Evolutionary conservation across 2,113 vertebrate genomes (phyloP), one percentile per base, ranked within the genome.

Genomic region (Nothoprocta pentlandii): DNA sequence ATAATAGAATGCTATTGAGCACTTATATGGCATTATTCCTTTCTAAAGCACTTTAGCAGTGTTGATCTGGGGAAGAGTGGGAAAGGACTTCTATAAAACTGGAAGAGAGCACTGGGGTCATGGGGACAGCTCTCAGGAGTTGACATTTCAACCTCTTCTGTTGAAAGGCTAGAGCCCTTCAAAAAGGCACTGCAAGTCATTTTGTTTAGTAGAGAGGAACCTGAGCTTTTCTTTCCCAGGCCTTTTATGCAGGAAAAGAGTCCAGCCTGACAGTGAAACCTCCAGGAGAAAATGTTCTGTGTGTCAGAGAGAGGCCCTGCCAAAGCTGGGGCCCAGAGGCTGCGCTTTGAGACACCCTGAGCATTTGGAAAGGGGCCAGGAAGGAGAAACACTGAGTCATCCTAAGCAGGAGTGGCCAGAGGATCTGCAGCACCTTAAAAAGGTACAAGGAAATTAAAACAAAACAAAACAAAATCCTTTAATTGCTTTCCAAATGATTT

Each of bases 401-500:
- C 46, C 79, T 62, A 23, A 75, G 58, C 41, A 73, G 79, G 32
- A 71, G 36, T 9, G 36, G 54, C n/a, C 49, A 25, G 3, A 34
- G 63, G 21, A 42, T 80, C 26, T 86, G 73, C 77, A 90, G 61
- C 46, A 78, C 51, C 62, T 80, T 44, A 58, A 69, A 85, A 58
- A 84, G 36, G 47, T 61, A 39, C 30, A 10, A 16, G 53, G 15
- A 70, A 80, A 46, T 4, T 23, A 39, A 39, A 39, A 39, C 36
- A 39, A 39, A 39, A 39, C 36, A 39, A 39, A 39, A 39, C 6
- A 39, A 39, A 39, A 39, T 39, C 21, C 12, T 79, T 94, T 94
- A 95, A 78, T 87, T 92, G 63, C 68, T 95, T 96, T 92, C 90
- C 53, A 46, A 89, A 85, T 85, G 3, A 53, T 54, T 86, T 75